These are phyloP conservation scores for Notoglanidium macrostoma DNA, from an alignment of 2,797 vertebrate genomes.

Conservation along the genomic window DNA sequence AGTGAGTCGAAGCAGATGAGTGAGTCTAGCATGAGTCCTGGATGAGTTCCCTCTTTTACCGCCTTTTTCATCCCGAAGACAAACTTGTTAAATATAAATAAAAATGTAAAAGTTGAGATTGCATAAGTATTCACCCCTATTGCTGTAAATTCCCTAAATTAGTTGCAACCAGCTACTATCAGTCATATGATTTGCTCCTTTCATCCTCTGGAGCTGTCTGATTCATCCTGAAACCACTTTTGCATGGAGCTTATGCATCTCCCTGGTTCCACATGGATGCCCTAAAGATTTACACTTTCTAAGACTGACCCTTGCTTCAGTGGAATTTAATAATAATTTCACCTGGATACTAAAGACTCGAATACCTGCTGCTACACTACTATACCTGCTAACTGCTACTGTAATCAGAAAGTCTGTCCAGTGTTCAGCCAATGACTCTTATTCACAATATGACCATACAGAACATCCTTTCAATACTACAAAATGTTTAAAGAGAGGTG, in stretches of 20 bases:
- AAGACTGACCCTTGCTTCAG: background rate
- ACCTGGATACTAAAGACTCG: background rate
- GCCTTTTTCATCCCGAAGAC: conserved; percentile 8
- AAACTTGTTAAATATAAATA: background rate
- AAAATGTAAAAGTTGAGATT: background rate
- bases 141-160: too few relatives aligned
- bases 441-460: background rate
- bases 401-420: background rate
- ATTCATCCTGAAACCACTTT: background rate
- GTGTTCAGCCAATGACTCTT: background rate
- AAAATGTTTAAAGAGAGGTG: background rate
- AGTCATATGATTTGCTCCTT: background rate
- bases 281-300: background rate
- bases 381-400: background rate
- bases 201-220: background rate
- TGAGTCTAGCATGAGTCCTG: conserved; percentile 70
- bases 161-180: background rate
- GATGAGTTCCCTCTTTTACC: conserved; percentile 54
- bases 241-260: background rate
- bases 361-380: background rate
- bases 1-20: conserved; percentile 78
- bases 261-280: background rate
- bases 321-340: background rate
- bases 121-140: background rate
- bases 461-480: background rate